These are phyloP conservation scores for Netelia fuscicornis DNA, from an alignment of 2,888 invertebrate species.

Conservation along the genomic window DNA sequence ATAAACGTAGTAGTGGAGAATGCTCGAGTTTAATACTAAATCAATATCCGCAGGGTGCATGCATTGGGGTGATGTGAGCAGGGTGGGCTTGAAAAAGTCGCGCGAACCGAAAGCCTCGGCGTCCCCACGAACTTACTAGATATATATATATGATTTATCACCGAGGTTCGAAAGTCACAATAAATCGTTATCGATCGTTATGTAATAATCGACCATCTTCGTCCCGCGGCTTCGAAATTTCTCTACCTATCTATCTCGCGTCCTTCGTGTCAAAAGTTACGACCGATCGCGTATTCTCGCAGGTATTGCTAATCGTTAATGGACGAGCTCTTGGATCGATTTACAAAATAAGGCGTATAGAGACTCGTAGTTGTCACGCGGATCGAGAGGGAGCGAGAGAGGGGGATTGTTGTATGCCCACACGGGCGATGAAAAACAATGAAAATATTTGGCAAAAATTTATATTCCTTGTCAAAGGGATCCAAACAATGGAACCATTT, in stretches of 20 bases:
- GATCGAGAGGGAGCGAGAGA: too few species aligned
- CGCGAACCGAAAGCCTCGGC: conserved; percentile 10
- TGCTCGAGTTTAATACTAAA: conserved; percentile 81
- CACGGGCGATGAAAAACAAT: too few species aligned
- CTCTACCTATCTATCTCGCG: background rate
- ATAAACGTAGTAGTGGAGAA: conserved; percentile 66
- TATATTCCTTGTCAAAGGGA: too few species aligned
- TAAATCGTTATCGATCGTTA: background rate
- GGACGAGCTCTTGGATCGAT: conserved; percentile 17
- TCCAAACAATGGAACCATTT: too few species aligned
- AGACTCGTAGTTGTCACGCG: too few species aligned
- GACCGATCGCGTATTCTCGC: conserved; percentile 32
- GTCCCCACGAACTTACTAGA: background rate
- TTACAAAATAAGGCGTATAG: too few species aligned
- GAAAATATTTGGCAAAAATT: too few species aligned
- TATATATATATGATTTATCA: background rate
- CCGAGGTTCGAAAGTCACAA: background rate
- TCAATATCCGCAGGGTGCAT: conserved; percentile 81
- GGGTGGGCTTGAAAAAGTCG: conserved; percentile 77
- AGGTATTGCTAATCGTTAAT: conserved; percentile 48
- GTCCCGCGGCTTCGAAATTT: background rate
- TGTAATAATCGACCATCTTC: too few species aligned
- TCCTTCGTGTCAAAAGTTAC: background rate
- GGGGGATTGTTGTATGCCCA: too few species aligned
- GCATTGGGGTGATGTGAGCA: conserved; percentile 75